These are phyloP conservation scores for Microcebus griseorufus DNA, from an alignment of 2,113 vertebrate genomes.

Conservation along the genomic window DNA sequence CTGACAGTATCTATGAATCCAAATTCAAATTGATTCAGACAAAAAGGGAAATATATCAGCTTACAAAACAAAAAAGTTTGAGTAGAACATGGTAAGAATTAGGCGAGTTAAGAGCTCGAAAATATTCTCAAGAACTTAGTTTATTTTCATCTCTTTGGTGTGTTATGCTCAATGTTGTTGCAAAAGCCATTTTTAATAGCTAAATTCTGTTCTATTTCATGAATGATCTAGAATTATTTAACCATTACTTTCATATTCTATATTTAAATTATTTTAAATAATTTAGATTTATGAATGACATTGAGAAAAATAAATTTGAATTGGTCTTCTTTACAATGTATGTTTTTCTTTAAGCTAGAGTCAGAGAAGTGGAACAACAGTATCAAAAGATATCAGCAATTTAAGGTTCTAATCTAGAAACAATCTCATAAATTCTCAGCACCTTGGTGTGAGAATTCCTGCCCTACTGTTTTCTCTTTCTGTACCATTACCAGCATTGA, in stretches of 20 bases:
- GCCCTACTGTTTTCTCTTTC: not conserved
- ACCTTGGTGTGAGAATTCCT: not conserved
- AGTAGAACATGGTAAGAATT: not conserved
- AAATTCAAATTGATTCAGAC: not conserved
- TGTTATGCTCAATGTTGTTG: not conserved
- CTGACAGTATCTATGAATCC: not conserved
- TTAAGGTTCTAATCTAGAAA: not conserved
- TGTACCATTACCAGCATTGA: not conserved
- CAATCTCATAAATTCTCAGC: not conserved
- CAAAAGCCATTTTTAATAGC: not conserved
- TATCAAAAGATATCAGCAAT: not conserved
- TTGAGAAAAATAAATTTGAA: not conserved
- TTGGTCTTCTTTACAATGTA: not conserved
- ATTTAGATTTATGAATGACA: not conserved
- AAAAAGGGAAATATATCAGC: not conserved
- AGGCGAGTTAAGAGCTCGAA: not conserved
- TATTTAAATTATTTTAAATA: not conserved
- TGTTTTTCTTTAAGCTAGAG: not conserved
- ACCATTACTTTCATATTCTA: not conserved
- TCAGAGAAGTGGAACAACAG: not conserved
- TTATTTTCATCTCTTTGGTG: not conserved
- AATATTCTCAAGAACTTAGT: not conserved
- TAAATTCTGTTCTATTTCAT: not conserved
- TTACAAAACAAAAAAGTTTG: not conserved
- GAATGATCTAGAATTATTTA: not conserved